These are phyloP conservation scores for Ernsta delagoae DNA, from an alignment of 2,888 invertebrate species.

Conservation along the genomic window DNA sequence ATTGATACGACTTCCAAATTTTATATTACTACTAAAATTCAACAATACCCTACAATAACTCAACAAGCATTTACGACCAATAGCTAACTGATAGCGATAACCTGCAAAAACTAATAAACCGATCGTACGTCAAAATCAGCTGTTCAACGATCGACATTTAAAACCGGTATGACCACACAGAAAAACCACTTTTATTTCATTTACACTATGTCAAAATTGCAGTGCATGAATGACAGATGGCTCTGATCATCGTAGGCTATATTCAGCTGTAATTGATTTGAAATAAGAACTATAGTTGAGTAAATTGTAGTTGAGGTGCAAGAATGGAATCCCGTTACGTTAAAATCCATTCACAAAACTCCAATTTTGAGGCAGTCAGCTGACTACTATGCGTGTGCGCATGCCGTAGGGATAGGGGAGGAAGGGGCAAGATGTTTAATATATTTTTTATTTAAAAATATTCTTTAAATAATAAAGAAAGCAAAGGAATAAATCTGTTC, in stretches of 20 bases:
- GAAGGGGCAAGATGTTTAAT: slow-evolving; percentile 21
- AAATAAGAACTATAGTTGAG: slow-evolving; percentile 5
- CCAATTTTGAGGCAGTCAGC: slow-evolving; percentile 45
- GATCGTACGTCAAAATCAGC: slow-evolving; percentile 32
- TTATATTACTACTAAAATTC: neutral
- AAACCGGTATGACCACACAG: slow-evolving; percentile 9
- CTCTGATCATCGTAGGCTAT: neutral
- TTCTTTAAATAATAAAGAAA: too few species aligned
- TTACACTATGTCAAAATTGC: slow-evolving; percentile 17
- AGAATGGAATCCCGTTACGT: slow-evolving; percentile 32
- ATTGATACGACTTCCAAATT: too few species aligned
- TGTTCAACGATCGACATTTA: slow-evolving; percentile 20
- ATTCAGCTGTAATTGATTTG: neutral
- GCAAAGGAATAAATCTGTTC: too few species aligned
- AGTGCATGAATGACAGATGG: slow-evolving; percentile 14
- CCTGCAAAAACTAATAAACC: slow-evolving; percentile 9
- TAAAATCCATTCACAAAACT: slow-evolving; percentile 45
- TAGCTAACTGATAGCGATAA: too few species aligned
- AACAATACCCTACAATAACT: neutral
- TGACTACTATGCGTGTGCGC: slow-evolving; percentile 42
- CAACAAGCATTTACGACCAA: neutral
- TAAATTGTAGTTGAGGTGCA: neutral
- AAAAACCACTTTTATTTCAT: slow-evolving; percentile 17
- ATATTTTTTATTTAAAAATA: too few species aligned
- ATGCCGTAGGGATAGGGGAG: slow-evolving; percentile 38